Base-by-base conservation (phyloP, 2,113 vertebrate species). In the Montifringilla adamsi region DNA sequence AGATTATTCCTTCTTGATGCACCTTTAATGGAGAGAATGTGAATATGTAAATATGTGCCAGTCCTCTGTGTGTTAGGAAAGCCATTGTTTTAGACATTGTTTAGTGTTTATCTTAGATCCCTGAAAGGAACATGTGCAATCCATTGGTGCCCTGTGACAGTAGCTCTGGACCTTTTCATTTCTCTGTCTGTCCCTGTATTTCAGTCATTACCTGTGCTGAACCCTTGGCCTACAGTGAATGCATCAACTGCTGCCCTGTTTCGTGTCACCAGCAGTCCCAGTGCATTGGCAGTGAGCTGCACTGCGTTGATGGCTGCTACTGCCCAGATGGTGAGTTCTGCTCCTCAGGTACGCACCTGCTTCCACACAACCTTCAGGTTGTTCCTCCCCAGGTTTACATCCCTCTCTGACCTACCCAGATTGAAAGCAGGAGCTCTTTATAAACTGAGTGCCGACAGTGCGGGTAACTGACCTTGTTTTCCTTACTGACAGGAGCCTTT, bases 301-400 rank as follows among this genome's bases (percentile, higher is more conserved):
- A 98, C 88, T 99, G 99, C 79, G 94, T 99, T 84, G 99, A 99
- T 23, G 99, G 99, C 90, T 99, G 99, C 96, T 99, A 99, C 96
- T 99, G 99, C 94, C 98, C 99, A 1, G 97, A 99, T 2, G 99
- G 99, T 99, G 97, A 37, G 66, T 67, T 60, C 60, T 39, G 15
- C 23, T 76, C 37, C 89, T 83, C 30, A 26, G 27, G 13, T 19
- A 23, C 12, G 0, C 17, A 4, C 11, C 33, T 58, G 31, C 12
- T 64, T 47, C 37, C 14, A 22, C 15, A 10, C 26, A 47, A 11
- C 26, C 7, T 55, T 30, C 27, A 22, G 28, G 8, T 17, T 28
- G 10, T 22, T 83, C 13, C 70, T 15, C 7, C 15, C 5, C 5
- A 41, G 0, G 6, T 15, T 62, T n/a, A 17, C 3, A 4, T 30